These are phyloP conservation scores for Tetheella fluctuosa DNA, from an alignment of 2,888 invertebrate species.

Conservation along the genomic window DNA sequence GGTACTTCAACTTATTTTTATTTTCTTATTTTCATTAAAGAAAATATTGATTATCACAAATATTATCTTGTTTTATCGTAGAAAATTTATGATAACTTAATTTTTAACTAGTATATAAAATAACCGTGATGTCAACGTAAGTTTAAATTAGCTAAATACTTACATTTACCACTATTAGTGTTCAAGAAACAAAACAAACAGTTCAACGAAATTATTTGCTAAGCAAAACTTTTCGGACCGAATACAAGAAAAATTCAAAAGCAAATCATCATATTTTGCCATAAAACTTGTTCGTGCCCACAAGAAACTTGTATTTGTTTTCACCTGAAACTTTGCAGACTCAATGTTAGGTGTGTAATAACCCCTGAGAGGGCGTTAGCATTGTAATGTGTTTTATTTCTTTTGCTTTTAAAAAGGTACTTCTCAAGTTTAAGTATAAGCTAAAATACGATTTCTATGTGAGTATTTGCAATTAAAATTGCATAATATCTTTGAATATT, in stretches of 20 bases:
- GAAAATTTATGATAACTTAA: too few species aligned
- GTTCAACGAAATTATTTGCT: neutral
- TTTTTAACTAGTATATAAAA: too few species aligned
- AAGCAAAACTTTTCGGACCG: neutral
- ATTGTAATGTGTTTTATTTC: neutral
- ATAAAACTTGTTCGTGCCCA: neutral
- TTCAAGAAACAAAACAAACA: neutral
- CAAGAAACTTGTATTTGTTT: conserved; percentile 1
- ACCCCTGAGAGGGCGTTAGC: neutral
- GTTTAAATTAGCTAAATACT: too few species aligned
- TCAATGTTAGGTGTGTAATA: conserved; percentile 6
- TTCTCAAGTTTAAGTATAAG: neutral
- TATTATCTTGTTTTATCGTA: too few species aligned
- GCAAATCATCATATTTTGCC: neutral
- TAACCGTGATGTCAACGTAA: too few species aligned
- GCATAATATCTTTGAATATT: neutral
- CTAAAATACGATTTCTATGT: neutral
- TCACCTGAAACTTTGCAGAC: conserved; percentile 6
- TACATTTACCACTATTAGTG: too few species aligned
- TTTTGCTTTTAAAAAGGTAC: neutral
- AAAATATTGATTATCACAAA: too few species aligned
- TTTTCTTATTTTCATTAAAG: too few species aligned
- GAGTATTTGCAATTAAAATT: neutral
- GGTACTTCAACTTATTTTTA: too few species aligned
- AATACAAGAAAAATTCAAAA: neutral